Evolutionary conservation across 2,888 invertebrate species (phyloP), one percentile per base, ranked within the genome.

Genomic region (Zaprionus lineosus): DNA sequence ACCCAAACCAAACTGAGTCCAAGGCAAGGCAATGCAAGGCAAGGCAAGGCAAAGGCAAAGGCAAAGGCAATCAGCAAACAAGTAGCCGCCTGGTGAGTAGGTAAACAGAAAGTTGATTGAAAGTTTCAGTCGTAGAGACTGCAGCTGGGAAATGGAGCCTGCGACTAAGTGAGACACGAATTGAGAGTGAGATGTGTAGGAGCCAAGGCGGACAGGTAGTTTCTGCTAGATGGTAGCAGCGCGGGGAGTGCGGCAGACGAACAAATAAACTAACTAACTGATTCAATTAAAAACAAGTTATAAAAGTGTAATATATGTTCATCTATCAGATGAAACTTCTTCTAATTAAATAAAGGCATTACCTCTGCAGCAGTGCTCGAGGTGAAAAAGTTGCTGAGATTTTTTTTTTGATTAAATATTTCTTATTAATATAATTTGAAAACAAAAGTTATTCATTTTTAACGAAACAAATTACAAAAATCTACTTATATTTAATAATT

Each of bases 101-200:
- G 69, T 55, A 75, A 78, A 76, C 76, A 74, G 81, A 77, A 77
- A 77, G 77, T 77, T 81, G 81, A 77, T 77, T 81, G 77, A 81
- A 77, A 77, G 77, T 77, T 77, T 68, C 51, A 36, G 70, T 46
- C 41, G 15, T 12, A 34, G n/a, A 33, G 62, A 60, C 58, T 76
- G 74, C 67, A 62, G 69, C 43, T 63, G 69, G 58, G 15, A 37
- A 68, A 68, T 53, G 62, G 51, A 40, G 24, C 2, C 6, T 24
- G 57, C 39, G 24, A 36, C 34, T 34, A 34, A 39, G 26, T 28
- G 43, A 57, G 40, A 24, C 36, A 24, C 24, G 31, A 29, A 34
- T 37, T 37, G 58, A 64, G 55, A 53, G 67, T 48, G 34, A 40
- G 52, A 37, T 59, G 68, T 50, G 65, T 58, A 47, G 56, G 61